phyloP scores from a whole-genome alignment of 2,797 vertebrate species.

The Hafferia zeledoni region DNA sequence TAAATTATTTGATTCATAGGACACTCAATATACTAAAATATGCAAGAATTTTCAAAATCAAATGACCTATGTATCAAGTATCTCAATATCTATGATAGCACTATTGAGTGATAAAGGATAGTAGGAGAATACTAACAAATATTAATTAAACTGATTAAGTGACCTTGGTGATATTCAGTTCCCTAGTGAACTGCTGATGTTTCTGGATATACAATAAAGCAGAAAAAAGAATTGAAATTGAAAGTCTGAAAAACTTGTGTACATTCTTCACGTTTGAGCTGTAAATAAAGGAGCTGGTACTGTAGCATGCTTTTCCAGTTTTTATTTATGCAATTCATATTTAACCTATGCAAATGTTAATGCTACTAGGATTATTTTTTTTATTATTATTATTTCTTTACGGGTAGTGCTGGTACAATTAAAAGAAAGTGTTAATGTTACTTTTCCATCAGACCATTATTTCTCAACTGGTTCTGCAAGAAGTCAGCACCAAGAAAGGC shows the following conservation, averaged over 20 bases:
- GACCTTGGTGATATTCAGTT: neutral
- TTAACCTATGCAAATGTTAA: constrained; percentile 25
- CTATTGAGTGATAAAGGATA: neutral
- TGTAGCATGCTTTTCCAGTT: neutral
- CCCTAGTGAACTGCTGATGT: neutral
- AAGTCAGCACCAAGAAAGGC: neutral
- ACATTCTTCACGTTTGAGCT: neutral
- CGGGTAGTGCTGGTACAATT: neutral
- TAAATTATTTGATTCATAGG: constrained; percentile 56
- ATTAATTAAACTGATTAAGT: constrained; percentile 36
- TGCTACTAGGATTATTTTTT: neutral
- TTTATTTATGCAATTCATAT: constrained; percentile 11
- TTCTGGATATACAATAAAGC: neutral
- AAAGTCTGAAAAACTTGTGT: neutral
- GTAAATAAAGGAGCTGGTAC: neutral
- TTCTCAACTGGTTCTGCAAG: neutral
- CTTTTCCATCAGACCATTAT: neutral
- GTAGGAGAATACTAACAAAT: neutral
- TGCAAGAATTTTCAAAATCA: constrained; percentile 10
- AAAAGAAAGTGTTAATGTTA: neutral
- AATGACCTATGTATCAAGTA: neutral
- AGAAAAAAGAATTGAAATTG: neutral
- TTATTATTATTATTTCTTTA: no score
- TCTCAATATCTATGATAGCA: neutral
- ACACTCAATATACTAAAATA: constrained; percentile 31